Evolutionary conservation across 2,888 invertebrate species (phyloP).

Genomic region (Synergus gifuensis): DNA sequence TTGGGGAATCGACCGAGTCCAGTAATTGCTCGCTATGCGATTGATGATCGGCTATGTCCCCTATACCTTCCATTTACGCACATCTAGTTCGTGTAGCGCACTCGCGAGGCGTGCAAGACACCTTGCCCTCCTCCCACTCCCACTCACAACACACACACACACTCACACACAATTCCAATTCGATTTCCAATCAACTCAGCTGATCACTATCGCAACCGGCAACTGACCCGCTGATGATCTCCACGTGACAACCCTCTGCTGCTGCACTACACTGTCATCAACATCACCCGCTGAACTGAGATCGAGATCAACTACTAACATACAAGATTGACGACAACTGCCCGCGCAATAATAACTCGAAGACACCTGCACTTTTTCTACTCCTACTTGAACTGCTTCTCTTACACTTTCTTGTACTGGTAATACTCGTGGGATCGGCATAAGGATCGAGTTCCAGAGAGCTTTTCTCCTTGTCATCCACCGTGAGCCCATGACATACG

Average conservation of each 20-base stretch:
- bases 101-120: conserved; percentile 57
- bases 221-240: conserved; percentile 34
- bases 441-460: conserved; percentile 64
- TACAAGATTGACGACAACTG: neutral
- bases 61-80: conserved; percentile 78
- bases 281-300: conserved; percentile 1
- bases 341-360: conserved; percentile 4
- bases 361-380: conserved; percentile 23
- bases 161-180: conserved; percentile 24
- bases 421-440: conserved; percentile 58
- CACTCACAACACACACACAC: neutral
- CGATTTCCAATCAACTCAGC: conserved; percentile 37
- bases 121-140: conserved; percentile 33
- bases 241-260: conserved; percentile 27
- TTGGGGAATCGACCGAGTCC: conserved; percentile 78
- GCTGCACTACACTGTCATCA: conserved; percentile 2
- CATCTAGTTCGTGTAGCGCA: conserved; percentile 74
- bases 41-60: conserved; percentile 77
- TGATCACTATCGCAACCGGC: conserved; percentile 35
- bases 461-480: conserved; percentile 56
- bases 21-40: conserved; percentile 77
- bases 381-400: neutral
- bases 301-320: too few species aligned
- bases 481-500: conserved; percentile 74
- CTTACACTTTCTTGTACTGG: conserved; percentile 41